Evolutionary conservation across 1,140 invertebrate genomes (phyloP).

Genomic region (Anthonomus grandis): DNA sequence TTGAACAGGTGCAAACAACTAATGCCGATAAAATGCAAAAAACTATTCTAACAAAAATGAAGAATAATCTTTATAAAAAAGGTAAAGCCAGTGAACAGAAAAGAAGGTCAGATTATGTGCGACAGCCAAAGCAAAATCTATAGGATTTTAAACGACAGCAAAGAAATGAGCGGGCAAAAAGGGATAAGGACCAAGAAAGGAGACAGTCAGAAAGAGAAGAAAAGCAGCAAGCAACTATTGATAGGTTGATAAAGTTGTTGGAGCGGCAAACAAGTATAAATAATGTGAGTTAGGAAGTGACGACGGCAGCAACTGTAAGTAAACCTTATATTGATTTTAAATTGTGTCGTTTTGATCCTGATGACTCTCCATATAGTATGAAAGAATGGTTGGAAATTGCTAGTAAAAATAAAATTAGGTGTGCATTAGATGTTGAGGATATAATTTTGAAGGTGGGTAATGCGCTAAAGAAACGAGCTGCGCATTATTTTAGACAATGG

Average conservation of each 20-base stretch:
- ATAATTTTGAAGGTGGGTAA: background rate
- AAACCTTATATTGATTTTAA: slow-evolving; percentile 6
- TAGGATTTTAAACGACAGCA: background rate
- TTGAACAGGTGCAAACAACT: background rate
- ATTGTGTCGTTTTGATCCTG: background rate
- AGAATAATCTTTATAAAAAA: background rate
- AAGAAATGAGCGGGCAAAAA: background rate
- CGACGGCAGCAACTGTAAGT: background rate
- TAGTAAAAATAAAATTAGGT: slow-evolving; percentile 8
- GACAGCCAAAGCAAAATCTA: background rate
- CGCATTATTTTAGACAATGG: slow-evolving; percentile 3
- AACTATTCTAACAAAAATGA: background rate
- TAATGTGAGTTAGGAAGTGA: background rate
- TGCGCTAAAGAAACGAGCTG: slow-evolving; percentile 1
- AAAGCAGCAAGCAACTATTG: slow-evolving; percentile 7
- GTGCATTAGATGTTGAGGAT: background rate
- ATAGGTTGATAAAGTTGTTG: slow-evolving; percentile 1
- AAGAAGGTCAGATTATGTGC: background rate
- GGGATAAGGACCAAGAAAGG: background rate
- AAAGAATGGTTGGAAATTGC: slow-evolving; percentile 4
- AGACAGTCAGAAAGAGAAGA: background rate
- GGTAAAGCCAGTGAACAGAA: background rate
- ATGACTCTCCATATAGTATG: slow-evolving; percentile 7
- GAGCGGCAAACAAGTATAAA: slow-evolving; percentile 5
- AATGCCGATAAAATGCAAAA: background rate